phyloP scores from a whole-genome alignment of 1,140 invertebrate species.

The Drosophila ananassae region DNA sequence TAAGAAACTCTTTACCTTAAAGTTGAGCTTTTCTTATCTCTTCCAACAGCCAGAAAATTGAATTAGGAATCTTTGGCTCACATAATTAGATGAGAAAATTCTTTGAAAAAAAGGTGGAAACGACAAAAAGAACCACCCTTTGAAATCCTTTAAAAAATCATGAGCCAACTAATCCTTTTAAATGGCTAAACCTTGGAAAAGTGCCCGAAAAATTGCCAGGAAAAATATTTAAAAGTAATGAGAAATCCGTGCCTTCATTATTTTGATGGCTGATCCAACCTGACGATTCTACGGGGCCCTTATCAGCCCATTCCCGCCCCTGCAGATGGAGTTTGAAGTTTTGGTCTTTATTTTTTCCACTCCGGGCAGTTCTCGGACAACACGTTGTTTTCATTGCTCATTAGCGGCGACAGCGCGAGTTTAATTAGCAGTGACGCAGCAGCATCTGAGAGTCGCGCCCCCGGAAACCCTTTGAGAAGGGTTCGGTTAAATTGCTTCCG shows the following conservation, averaged over 20 bases:
- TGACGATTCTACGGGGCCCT: conserved; percentile 57
- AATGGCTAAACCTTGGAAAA: conserved; percentile 60
- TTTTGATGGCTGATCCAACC: conserved; percentile 80
- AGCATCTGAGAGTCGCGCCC: conserved; percentile 47
- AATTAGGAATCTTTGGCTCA: conserved; percentile 67
- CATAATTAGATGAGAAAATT: conserved; percentile 31
- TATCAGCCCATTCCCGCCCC: conserved; percentile 64
- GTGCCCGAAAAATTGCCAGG: conserved; percentile 61
- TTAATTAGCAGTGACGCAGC: conserved; percentile 79
- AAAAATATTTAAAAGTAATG: conserved; percentile 71
- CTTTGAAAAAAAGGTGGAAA: conserved; percentile 34
- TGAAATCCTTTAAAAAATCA: conserved; percentile 60
- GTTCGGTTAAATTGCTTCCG: conserved; percentile 69
- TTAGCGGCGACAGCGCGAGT: conserved; percentile 81
- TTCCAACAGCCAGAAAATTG: conserved; percentile 45
- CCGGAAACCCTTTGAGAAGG: conserved; percentile 60
- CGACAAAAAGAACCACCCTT: conserved; percentile 40
- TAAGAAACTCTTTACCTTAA: conserved; percentile 25
- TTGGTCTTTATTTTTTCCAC: background rate
- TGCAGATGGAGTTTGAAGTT: conserved; percentile 17
- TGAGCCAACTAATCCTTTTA: conserved; percentile 69
- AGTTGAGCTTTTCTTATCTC: conserved; percentile 34
- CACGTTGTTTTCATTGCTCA: conserved; percentile 83
- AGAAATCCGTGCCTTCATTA: conserved; percentile 78
- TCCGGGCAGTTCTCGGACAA: conserved; percentile 39